Percentiles rank a stretch among this genome's conserved stretches.
Conservation (phyloP, 2,888 invertebrate species). For the Ceratothoa steindachneri region DNA sequence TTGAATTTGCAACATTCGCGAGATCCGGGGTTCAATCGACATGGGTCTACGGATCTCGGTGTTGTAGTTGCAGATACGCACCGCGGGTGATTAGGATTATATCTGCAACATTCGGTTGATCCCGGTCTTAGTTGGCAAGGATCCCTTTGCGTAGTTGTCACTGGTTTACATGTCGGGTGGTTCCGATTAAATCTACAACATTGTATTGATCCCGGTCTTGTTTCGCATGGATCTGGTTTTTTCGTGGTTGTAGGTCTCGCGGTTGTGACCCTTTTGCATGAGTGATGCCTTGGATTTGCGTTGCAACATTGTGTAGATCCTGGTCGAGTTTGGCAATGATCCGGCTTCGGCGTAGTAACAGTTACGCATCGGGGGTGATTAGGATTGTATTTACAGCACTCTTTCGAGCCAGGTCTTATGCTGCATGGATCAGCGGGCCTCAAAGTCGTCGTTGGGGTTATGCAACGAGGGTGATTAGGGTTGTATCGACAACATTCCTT, state of each 20-base stretch:
- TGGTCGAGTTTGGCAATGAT: too few relatives aligned
- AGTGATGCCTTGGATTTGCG: too few relatives aligned
- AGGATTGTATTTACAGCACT: too few relatives aligned
- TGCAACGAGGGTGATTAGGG: too few relatives aligned
- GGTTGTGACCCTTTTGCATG: too few relatives aligned
- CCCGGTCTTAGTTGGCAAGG: slow-evolving; percentile 18
- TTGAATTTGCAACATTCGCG: slow-evolving; percentile 23
- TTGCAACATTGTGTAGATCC: too few relatives aligned
- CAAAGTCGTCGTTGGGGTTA: too few relatives aligned
- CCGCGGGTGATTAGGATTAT: slow-evolving; percentile 18
- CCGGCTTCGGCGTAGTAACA: too few relatives aligned
- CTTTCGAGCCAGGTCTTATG: too few relatives aligned
- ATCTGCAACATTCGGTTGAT: slow-evolving; percentile 20
- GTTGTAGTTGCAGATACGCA: slow-evolving; percentile 8
- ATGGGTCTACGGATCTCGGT: slow-evolving; percentile 19
- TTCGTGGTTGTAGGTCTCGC: neutral
- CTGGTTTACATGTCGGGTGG: neutral
- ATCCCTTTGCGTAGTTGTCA: neutral
- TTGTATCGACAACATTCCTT: too few relatives aligned
- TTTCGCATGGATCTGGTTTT: slow-evolving; percentile 3
- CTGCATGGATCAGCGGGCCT: too few relatives aligned
- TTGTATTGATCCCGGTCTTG: neutral
- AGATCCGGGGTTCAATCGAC: slow-evolving; percentile 22
- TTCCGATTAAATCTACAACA: neutral
- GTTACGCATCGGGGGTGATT: too few relatives aligned